These are phyloP conservation scores for Lottia scabra DNA, from an alignment of 2,888 invertebrate genomes.

Conservation along the genomic window DNA sequence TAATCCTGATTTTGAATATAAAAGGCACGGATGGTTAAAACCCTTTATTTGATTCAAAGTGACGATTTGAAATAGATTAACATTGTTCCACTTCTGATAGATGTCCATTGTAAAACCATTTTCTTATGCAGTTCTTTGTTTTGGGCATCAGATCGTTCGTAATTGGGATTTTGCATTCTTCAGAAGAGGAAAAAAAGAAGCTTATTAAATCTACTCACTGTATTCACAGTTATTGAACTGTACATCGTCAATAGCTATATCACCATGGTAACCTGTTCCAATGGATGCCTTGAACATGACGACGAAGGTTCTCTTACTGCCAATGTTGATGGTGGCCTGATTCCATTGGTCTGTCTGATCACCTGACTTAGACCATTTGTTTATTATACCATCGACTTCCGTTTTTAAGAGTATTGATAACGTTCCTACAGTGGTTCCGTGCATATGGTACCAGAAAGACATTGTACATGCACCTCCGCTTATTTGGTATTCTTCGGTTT, in stretches of 20 bases:
- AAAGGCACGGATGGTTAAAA: no score
- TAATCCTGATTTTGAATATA: no score
- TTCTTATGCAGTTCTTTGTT: no score
- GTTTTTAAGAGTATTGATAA: slow-evolving; percentile 48
- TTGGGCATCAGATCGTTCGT: no score
- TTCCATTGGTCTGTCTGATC: slow-evolving; percentile 46
- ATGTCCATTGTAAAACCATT: no score
- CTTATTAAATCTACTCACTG: slow-evolving; percentile 38
- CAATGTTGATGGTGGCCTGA: slow-evolving; percentile 38
- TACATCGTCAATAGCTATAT: slow-evolving; percentile 55
- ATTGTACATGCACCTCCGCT: slow-evolving; percentile 85
- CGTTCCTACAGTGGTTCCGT: slow-evolving; percentile 48
- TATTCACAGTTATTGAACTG: slow-evolving; percentile 42
- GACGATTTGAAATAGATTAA: no score
- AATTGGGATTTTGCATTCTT: no score
- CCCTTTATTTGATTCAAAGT: no score
- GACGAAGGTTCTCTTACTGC: slow-evolving; percentile 38
- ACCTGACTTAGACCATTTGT: slow-evolving; percentile 36
- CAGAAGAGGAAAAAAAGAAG: no score
- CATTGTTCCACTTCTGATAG: no score
- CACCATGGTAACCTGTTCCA: slow-evolving; percentile 39
- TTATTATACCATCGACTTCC: slow-evolving; percentile 22
- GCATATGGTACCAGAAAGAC: slow-evolving; percentile 65
- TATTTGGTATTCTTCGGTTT: slow-evolving; percentile 52
- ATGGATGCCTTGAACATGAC: slow-evolving; percentile 43